A percentile compares a stretch with the other conserved stretches of the same genome.
Evolutionary conservation across 1,140 invertebrate genomes (phyloP).

Genomic region (Stenopsyche tienmushanensis): DNA sequence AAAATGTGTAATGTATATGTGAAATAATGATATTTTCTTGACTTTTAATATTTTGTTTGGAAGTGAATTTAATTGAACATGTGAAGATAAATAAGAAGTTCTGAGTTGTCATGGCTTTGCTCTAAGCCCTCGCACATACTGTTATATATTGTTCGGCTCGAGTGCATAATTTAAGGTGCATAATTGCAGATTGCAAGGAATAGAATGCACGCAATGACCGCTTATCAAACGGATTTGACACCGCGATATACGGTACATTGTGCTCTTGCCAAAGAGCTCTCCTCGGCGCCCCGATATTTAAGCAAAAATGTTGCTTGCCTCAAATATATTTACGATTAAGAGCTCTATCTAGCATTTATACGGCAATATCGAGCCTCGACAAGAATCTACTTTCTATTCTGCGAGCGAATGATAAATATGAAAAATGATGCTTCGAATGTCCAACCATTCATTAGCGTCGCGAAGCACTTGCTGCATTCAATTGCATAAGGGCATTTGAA

Average conservation of each 20-base stretch:
- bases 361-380: too few relatives aligned
- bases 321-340: too few relatives aligned
- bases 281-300: neutral
- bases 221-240: constrained; percentile 3
- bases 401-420: neutral
- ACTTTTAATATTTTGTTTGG: too few relatives aligned
- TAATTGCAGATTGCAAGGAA: constrained; percentile 13
- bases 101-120: too few relatives aligned
- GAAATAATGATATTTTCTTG: too few relatives aligned
- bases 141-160: neutral
- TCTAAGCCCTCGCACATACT: too few relatives aligned
- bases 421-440: neutral
- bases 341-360: too few relatives aligned
- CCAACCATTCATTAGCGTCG: neutral
- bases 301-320: neutral
- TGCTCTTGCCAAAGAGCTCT: neutral
- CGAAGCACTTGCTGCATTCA: neutral
- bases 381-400: constrained; percentile 18
- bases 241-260: too few relatives aligned
- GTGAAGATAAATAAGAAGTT: too few relatives aligned
- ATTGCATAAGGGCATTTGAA: too few relatives aligned
- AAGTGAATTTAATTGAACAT: too few relatives aligned
- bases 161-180: neutral
- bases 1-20: too few relatives aligned
- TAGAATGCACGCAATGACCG: neutral